Percentiles rank a stretch among this genome's conserved stretches.
Conservation (phyloP, 2,113 vertebrate genomes). For the Misgurnus anguillicaudatus region DNA sequence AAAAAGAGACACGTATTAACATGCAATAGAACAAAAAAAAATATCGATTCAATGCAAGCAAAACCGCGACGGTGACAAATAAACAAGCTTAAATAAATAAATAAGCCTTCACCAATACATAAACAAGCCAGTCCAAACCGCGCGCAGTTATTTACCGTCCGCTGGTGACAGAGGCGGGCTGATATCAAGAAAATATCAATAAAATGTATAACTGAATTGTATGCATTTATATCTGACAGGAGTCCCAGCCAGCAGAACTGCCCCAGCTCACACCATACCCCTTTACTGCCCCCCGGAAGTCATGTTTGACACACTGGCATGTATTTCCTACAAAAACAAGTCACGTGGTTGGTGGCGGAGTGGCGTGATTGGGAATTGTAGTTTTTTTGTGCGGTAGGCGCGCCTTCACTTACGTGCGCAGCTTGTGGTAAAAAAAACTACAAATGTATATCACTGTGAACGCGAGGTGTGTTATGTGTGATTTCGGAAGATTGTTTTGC, state of each 20-base stretch:
- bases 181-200: constrained; percentile 50
- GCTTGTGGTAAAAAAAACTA: neutral
- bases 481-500: neutral
- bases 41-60: neutral
- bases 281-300: constrained; percentile 68
- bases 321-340: constrained; percentile 72
- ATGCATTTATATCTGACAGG: constrained; percentile 15
- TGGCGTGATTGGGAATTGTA: constrained; percentile 63
- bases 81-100: constrained; percentile 42
- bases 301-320: constrained; percentile 50
- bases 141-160: constrained; percentile 57
- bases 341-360: neutral
- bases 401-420: neutral
- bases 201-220: constrained; percentile 12
- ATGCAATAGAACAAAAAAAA: neutral
- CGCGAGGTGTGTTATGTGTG: neutral
- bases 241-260: constrained; percentile 26
- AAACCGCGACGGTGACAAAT: neutral
- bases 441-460: neutral
- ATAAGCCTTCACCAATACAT: constrained; percentile 44
- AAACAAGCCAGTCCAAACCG: constrained; percentile 42
- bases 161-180: neutral
- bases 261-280: constrained; percentile 38
- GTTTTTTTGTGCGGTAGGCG: constrained; percentile 39
- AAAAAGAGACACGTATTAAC: neutral